Evolutionary conservation across 2,113 vertebrate species (phyloP).

Genomic region (Engystomops pustulosus): DNA sequence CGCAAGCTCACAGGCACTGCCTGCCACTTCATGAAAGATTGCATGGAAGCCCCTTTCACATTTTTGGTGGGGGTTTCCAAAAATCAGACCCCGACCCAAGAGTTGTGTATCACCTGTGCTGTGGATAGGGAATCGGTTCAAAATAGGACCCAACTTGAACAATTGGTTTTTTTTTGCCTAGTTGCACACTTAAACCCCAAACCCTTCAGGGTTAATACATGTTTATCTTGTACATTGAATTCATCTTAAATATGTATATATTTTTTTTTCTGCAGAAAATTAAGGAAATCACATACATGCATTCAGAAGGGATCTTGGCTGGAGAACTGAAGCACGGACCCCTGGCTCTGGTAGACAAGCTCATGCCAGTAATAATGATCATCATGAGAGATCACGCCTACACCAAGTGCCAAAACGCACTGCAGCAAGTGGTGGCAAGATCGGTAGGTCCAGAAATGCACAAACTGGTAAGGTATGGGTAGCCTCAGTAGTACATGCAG

Average conservation of each 20-base stretch:
- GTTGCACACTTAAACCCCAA: neutral
- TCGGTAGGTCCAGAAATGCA: constrained; percentile 76
- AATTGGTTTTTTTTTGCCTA: neutral
- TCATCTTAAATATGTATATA: neutral
- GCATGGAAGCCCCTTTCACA: no score
- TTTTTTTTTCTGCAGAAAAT: constrained; percentile 84
- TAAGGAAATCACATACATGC: constrained; percentile 99
- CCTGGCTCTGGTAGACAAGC: constrained; percentile 92
- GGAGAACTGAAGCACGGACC: constrained; percentile 96
- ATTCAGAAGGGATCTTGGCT: constrained; percentile 95
- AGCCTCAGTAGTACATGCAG: neutral
- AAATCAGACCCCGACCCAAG: no score
- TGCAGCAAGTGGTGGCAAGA: constrained; percentile 94
- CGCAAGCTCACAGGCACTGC: no score
- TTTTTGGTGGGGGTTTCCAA: no score
- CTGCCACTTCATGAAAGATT: no score
- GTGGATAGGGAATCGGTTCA: no score
- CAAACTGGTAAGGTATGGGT: no score
- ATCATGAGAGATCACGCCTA: constrained; percentile 97
- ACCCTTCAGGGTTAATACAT: neutral
- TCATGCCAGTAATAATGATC: constrained; percentile 99
- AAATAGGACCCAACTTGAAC: no score
- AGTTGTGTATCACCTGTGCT: no score
- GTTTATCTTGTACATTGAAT: no score
- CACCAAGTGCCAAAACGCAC: constrained; percentile 93